Evolutionary conservation across 2,797 vertebrate genomes (phyloP), one percentile per base, ranked within the genome.

Genomic region (Rallus crepitans): DNA sequence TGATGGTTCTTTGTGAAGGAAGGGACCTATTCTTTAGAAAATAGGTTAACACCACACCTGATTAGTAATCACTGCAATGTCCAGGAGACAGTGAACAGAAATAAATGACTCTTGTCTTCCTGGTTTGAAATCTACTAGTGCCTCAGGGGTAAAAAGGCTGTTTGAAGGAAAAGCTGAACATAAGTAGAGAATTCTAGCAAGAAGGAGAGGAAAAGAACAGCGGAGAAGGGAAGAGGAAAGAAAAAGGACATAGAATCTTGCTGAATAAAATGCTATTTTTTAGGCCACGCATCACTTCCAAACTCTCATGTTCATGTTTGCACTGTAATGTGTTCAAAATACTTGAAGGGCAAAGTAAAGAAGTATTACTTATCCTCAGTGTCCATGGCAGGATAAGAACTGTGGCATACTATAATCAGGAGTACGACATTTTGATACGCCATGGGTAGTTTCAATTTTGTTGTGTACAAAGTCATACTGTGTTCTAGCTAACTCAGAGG

Each of bases 1-100:
- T 56, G 55, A 78, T 52, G 27, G 9, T 12, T 80, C 6, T 24
- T 92, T 77, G 64, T 75, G 53, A 91, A 82, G 79, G 39, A 87
- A 87, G 82, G 71, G 45, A 75, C 12, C 23, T 53, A 33, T 85
- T 93, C 63, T 85, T 93, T 81, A 93, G 69, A 77, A 92, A 95
- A 83, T 12, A 3, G 37, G 71, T 89, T 82, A 89, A 85, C 35
- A 33, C 5, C 3, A 6, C 27, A 89, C 19, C 39, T 87, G 59
- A 72, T 92, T 79, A 61, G 21, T 59, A 82, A 68, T 56, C 30
- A 61, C 39, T 47, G 33, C 33, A 42, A 40, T 57, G 63, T 73
- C 42, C 53, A 71, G 31, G 24, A 86, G 66, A 81, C 30, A 61
- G 45, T 5, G 52, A 93, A 82, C 33, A 93, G 27, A 94, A 96